Conservation (phyloP, 2,888 invertebrate species). For the Lasioglossum calceatum region DNA sequence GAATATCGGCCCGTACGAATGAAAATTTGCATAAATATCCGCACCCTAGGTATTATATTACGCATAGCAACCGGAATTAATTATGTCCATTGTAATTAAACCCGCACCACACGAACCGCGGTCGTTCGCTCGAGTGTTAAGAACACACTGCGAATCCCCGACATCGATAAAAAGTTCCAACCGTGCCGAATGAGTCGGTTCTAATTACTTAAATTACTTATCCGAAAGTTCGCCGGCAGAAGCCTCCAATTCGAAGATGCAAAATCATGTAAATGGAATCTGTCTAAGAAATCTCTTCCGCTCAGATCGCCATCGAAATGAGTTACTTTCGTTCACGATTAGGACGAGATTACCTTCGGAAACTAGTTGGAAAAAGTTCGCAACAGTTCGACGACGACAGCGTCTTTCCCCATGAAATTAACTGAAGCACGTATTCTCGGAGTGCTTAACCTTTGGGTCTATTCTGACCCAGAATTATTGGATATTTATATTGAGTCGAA, state of each 20-base stretch:
- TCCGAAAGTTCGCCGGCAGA: neutral
- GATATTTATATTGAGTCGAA: no score
- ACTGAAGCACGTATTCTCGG: neutral
- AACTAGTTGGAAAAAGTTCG: neutral
- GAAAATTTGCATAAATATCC: neutral
- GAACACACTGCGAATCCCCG: neutral
- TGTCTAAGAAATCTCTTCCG: neutral
- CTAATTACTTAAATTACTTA: conserved; percentile 6
- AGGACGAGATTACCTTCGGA: neutral
- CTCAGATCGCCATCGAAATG: neutral
- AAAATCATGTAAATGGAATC: neutral
- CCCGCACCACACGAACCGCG: neutral
- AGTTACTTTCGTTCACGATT: conserved; percentile 1
- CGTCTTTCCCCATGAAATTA: neutral
- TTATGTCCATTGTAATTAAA: neutral
- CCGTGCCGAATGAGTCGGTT: neutral
- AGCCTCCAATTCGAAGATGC: neutral
- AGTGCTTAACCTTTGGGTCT: neutral
- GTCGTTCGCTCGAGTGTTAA: neutral
- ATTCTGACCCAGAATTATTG: neutral
- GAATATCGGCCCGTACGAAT: neutral
- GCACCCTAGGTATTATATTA: neutral
- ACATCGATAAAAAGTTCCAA: neutral
- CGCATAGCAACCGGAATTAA: neutral
- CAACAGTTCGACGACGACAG: neutral